Evolutionary conservation across 2,113 vertebrate species (phyloP).

Genomic region (Salvelinus fontinalis): DNA sequence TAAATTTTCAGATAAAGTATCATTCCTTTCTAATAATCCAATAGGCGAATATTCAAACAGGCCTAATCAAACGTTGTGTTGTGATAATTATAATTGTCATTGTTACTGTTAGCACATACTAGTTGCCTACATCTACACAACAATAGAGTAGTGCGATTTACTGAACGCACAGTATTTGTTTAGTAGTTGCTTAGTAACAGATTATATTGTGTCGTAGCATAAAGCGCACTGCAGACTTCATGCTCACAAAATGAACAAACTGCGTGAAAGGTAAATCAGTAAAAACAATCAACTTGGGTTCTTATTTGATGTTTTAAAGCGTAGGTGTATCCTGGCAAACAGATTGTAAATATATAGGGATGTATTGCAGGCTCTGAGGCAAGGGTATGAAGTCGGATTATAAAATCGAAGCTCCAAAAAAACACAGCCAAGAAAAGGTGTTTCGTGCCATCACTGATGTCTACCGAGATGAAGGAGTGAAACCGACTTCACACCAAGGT

Average conservation of each 20-base stretch:
- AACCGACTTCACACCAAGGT: slow-evolving; percentile 19
- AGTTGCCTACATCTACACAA: no score
- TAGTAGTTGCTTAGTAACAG: not conserved
- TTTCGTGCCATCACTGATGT: slow-evolving; percentile 7
- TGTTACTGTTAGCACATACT: no score
- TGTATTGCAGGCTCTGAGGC: not conserved
- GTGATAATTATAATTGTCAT: no score
- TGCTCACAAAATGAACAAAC: not conserved
- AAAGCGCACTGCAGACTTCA: not conserved
- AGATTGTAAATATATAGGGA: not conserved
- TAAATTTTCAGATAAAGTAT: no score
- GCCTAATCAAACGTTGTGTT: no score
- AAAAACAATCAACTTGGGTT: not conserved
- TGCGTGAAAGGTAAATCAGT: no score
- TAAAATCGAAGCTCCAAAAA: not conserved
- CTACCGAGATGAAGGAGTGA: slow-evolving; percentile 3
- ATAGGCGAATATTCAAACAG: no score
- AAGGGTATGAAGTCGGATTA: slow-evolving; percentile 19
- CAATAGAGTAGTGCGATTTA: not conserved
- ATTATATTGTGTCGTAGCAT: not conserved
- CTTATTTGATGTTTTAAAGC: not conserved
- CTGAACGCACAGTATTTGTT: not conserved
- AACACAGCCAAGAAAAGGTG: slow-evolving; percentile 11
- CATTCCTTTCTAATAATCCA: no score
- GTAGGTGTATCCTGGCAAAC: not conserved